These are phyloP conservation scores for Smithornis capensis DNA, from an alignment of 2,113 vertebrate species.

Conservation along the genomic window DNA sequence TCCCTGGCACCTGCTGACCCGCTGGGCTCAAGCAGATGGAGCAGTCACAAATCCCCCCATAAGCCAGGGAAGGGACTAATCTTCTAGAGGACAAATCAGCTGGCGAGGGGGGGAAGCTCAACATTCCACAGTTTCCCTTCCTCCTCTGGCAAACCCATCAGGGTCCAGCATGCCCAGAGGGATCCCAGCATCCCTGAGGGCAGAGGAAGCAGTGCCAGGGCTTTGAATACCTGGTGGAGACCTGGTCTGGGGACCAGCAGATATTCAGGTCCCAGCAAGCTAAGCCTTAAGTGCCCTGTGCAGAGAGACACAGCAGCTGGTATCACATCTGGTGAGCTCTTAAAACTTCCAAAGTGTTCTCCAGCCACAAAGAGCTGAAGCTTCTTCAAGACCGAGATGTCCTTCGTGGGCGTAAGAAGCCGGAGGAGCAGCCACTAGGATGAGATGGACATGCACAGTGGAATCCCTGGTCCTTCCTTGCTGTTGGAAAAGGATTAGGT, in stretches of 20 bases:
- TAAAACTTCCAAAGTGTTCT: not conserved
- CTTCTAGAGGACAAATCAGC: not conserved
- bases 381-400: not conserved
- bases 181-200: accelerated
- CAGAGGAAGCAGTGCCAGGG: accelerated
- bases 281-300: not conserved
- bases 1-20: not conserved
- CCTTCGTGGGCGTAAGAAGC: not conserved
- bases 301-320: not conserved
- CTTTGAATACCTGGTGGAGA: not conserved
- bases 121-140: not conserved
- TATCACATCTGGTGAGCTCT: not conserved
- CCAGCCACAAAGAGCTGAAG: accelerated
- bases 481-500: not conserved
- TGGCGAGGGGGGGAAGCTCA: not conserved
- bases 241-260: not conserved
- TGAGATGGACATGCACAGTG: not conserved
- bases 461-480: not conserved
- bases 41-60: not conserved
- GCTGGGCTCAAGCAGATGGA: constrained; percentile 15
- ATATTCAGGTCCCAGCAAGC: not conserved
- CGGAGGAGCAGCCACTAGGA: not conserved
- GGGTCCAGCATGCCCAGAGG: not conserved
- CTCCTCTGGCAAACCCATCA: not conserved
- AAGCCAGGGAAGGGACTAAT: constrained; percentile 43